These are phyloP conservation scores for Platalea minor DNA, from an alignment of 2,797 vertebrate genomes.

Conservation along the genomic window DNA sequence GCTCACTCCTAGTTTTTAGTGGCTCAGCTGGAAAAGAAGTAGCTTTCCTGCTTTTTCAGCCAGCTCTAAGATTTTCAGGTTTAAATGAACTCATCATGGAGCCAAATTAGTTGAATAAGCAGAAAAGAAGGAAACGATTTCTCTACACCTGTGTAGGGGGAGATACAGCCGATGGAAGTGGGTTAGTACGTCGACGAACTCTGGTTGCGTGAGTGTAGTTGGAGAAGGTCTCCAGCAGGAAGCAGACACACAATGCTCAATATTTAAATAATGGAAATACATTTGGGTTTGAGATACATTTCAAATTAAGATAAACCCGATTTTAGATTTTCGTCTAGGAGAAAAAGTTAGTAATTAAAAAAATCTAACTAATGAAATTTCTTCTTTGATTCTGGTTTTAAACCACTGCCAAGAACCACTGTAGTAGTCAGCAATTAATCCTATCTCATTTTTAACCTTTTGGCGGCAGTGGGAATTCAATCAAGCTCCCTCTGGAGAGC, in stretches of 20 bases:
- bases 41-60: background rate
- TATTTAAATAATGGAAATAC: background rate
- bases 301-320: background rate
- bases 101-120: background rate
- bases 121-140: background rate
- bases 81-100: background rate
- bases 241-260: background rate
- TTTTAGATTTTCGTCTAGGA: background rate
- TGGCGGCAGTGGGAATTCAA: background rate
- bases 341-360: background rate
- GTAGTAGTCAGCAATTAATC: background rate
- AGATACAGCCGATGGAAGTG: background rate
- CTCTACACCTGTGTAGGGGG: background rate
- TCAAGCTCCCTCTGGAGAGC: background rate
- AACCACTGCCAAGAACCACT: background rate
- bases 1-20: background rate
- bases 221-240: background rate
- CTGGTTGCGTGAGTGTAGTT: background rate
- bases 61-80: background rate
- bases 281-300: background rate
- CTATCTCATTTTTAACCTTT: background rate
- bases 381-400: background rate
- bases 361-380: background rate
- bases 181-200: background rate
- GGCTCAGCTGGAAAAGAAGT: slow-evolving; percentile 8